Evolutionary conservation across 64 coral and sea anemone genomes (phyloP), one percentile per base, ranked within the genome.

Genomic region (Montipora sp.): DNA sequence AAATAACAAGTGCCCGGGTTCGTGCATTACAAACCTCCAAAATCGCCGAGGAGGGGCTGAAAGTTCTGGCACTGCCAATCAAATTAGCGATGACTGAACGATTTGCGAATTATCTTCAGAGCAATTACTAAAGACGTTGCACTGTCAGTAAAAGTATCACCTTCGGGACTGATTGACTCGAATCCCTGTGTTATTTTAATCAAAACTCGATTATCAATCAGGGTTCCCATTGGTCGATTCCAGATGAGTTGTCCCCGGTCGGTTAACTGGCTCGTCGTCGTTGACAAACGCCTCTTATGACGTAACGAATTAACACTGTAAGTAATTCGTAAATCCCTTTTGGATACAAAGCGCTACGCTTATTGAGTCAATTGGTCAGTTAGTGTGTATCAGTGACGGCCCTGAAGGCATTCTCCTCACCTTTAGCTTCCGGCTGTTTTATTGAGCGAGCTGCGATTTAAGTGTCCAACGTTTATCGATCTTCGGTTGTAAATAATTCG

Each of bases 321-420:
- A 98, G 95, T 98, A 98, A 98, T 98, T 94, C 95, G 88, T 88
- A 94, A 98, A 98, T 98, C 95, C 95, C 94, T 98, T 96, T 94
- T 94, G 80, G 92, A 77, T 92, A 98, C 95, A 98, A 98, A 94
- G 91, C 95, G 92, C 59, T 47, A 80, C 83, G 95, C 89, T 81
- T 92, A 98, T 90, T 78, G 77, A 71, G 76, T 22, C 92, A 75
- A 98, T 94, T 90, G 91, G 88, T 89, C 95, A 98, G 92, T 98
- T 60, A 89, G 83, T 92, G 83, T 79, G 78, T 91, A 73, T 72
- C 77, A 49, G 83, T 82, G 89, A 88, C 53, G 53, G 53, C 63
- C 92, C 84, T 5, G 83, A 73, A 79, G 21, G 80, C 84, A 45
- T 72, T 18, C 13, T 83, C 13, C 47, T 81, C 53, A 57, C 53